These are phyloP conservation scores for Pseudonaja textilis DNA, from an alignment of 2,113 vertebrate species.

Conservation along the genomic window DNA sequence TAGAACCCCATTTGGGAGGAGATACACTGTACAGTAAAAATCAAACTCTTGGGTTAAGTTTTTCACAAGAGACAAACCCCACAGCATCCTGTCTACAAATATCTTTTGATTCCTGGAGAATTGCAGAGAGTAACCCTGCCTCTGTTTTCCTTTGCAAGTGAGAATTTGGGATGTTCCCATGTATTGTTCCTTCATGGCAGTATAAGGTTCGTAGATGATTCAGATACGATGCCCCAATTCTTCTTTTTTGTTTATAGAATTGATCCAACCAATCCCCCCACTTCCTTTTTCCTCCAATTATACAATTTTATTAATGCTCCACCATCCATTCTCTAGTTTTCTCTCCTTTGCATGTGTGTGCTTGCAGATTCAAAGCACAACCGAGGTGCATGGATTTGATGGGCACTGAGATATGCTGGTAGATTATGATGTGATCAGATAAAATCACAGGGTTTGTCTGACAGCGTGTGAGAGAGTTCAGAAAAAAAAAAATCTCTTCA, in stretches of 20 bases:
- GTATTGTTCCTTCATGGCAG: conserved; percentile 10
- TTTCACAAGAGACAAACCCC: conserved; percentile 13
- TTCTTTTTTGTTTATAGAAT: background rate
- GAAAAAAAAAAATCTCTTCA: conserved; percentile 27
- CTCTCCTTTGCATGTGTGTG: background rate
- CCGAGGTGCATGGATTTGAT: conserved; percentile 10
- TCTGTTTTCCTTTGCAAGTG: background rate
- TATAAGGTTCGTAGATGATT: background rate
- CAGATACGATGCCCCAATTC: background rate
- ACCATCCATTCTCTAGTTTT: too few species aligned
- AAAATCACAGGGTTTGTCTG: conserved; percentile 42
- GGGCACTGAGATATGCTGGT: conserved; percentile 35
- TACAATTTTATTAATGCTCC: background rate
- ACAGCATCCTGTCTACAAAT: background rate
- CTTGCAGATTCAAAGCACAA: conserved; percentile 24
- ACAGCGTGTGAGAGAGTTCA: conserved; percentile 18
- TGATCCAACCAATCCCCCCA: background rate
- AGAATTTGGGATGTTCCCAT: conserved; percentile 11
- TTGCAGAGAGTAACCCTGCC: background rate
- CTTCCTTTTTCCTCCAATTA: background rate
- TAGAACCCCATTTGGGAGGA: background rate
- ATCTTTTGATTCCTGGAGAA: conserved; percentile 15
- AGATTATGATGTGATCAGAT: conserved; percentile 48
- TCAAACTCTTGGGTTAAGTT: background rate
- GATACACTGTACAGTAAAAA: background rate